Evolutionary conservation across 2,888 invertebrate genomes (phyloP), one percentile per base, ranked within the genome.

Genomic region (Sycophila texana): DNA sequence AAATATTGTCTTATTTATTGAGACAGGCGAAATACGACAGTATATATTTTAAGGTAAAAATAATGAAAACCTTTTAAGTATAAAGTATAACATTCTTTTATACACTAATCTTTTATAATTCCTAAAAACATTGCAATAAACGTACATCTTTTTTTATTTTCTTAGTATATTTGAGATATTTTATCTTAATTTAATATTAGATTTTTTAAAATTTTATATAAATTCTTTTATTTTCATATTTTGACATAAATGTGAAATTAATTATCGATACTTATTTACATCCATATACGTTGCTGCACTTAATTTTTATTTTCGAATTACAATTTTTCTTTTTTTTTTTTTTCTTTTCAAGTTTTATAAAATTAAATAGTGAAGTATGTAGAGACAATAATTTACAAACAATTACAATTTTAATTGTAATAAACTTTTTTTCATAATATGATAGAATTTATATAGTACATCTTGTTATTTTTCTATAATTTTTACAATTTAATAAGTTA

Each of bases 1-100:
- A 78, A 83, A 81, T 78, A 63, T 82, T 51, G 67, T 55, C n/a
- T 61, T 83, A 68, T 73, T 77, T 61, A 71, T 65, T 71, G 22
- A 63, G 30, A 61, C 49, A 74, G 20, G 66, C 58, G 26, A 78
- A 73, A 67, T 70, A 63, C 63, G 20, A 51, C 26, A 68, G 22
- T 20, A 22, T 65, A 60, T 57, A 67, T 70, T 68, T 70, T 70
- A 65, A 63, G 68, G 51, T 78, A 73, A 73, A 39, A 61, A 78
- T 73, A 67, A 74, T 78, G 61, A 65, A 77, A 65, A 70, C 55
- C 22, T 61, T 53, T 68, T 26, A 77, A 66, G 57, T 74, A 58
- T 68, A 63, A 73, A 67, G 60, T 53, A 65, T 65, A 74, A 79
- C 53, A 79, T 71, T 71, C 22, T 78, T 74, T 79, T 73, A 77